Evolutionary conservation across 2,888 invertebrate genomes (phyloP), one percentile per base, ranked within the genome.

Genomic region (Euplagia quadripunctaria): DNA sequence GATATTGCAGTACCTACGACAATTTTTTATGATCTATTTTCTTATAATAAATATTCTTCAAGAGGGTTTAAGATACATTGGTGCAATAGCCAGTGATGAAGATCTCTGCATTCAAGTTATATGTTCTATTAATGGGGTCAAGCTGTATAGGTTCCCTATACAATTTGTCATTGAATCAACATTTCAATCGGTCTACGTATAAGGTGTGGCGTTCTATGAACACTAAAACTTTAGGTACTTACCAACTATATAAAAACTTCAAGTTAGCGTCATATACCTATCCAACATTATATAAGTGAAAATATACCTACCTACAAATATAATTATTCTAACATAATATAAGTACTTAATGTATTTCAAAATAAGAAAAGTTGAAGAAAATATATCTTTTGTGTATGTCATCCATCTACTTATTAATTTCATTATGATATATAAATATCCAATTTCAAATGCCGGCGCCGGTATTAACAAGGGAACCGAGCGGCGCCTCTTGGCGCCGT

Each of bases 141-240:
- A 49, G 1, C 20, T 72, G 20, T 46, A 5, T n/a, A n/a, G 0
- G 3, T 46, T n/a, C 31, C 31, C 31, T 31, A 7, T 49, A 11
- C 9, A 68, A 71, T 61, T 67, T 42, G 49, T 63, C 63, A 73
- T 41, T 73, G 72, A 75, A 16, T 69, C 64, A 74, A 68, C 43
- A 67, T 69, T 71, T 66, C 41, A 69, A 79, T 74, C 63, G 20
- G 64, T 58, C 63, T 71, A 61, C 14, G 51, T 61, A 66, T 46
- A 68, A 72, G 82, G 82, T 68, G 83, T 78, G 83, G 81, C 75
- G 16, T 68, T 70, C 31, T 71, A 17, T 71, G 68, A 69, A 72
- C 58, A 67, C 42, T 64, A 14, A 64, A 43, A 76, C 42, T n/a
- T 1, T 61, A 43, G 43, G 8, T 69, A 31, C 31, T 31, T 2